phyloP scores from a whole-genome alignment of 2,888 invertebrate genomes.

The Tetranychus truncatus region DNA sequence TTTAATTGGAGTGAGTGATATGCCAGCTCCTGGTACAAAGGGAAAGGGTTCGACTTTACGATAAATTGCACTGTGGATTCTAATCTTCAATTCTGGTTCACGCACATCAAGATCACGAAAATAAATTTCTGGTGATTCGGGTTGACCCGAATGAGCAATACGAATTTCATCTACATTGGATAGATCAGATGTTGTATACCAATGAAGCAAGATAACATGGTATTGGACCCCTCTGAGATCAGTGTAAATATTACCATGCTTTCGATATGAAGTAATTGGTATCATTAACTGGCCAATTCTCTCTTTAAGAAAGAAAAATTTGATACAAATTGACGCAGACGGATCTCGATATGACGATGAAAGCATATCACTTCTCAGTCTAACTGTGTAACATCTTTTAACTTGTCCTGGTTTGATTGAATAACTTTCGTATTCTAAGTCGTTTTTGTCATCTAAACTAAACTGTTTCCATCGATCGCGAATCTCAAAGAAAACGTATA shows the following conservation, averaged over 20 bases:
- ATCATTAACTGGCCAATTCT: background rate
- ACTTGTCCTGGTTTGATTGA: background rate
- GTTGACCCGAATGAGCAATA: background rate
- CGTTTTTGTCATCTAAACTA: background rate
- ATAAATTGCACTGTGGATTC: background rate
- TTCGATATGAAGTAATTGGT: background rate
- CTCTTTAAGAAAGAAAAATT: background rate
- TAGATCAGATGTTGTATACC: background rate
- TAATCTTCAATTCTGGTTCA: background rate
- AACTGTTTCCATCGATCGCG: background rate
- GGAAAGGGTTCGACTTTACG: background rate
- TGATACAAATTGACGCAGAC: background rate
- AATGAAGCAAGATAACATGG: background rate
- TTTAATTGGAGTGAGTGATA: background rate
- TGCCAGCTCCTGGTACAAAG: background rate
- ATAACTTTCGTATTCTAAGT: background rate
- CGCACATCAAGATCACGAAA: background rate
- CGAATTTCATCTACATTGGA: background rate
- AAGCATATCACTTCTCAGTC: background rate
- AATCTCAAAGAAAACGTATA: background rate
- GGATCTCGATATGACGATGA: background rate
- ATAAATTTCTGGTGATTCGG: background rate
- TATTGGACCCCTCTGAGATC: background rate
- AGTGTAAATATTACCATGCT: background rate
- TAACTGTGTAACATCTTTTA: background rate